Conservation (phyloP, 2,888 invertebrate genomes). For the Sarcophaga subvicina region DNA sequence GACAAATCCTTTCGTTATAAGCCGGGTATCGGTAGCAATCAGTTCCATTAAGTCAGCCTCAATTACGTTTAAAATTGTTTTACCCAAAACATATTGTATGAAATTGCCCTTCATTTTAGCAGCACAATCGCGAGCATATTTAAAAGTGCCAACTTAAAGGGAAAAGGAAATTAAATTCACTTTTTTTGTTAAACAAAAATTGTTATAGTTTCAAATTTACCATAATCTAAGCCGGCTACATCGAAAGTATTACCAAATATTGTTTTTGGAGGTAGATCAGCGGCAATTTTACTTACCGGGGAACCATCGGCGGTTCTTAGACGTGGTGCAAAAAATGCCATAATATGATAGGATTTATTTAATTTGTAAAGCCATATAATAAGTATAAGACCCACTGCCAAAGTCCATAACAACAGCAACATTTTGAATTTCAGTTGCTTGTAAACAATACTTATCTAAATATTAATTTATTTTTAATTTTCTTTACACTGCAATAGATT, state of each 20-base stretch:
- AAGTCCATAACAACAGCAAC: constrained; percentile 57
- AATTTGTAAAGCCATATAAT: constrained; percentile 58
- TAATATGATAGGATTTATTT: constrained; percentile 64
- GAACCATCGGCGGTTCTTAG: constrained; percentile 74
- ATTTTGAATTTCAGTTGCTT: constrained; percentile 36
- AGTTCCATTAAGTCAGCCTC: constrained; percentile 75
- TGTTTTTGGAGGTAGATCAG: constrained; percentile 70
- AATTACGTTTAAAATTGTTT: constrained; percentile 73
- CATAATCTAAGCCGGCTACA: constrained; percentile 70
- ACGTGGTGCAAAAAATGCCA: constrained; percentile 71
- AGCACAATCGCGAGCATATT: constrained; percentile 60
- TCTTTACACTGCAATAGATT: constrained; percentile 14
- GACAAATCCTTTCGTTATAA: constrained; percentile 74
- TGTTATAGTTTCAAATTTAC: constrained; percentile 56
- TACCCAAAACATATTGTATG: constrained; percentile 71
- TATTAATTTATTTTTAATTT: neutral
- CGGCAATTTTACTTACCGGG: constrained; percentile 71
- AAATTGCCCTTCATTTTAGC: constrained; percentile 70
- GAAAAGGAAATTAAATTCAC: neutral
- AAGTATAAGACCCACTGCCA: constrained; percentile 42
- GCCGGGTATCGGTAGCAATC: constrained; percentile 73
- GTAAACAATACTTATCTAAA: neutral
- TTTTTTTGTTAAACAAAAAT: neutral
- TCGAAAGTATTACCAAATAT: constrained; percentile 78
- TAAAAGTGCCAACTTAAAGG: constrained; percentile 72